Base-by-base conservation (phyloP, 2,888 invertebrate genomes). In the Agrypnus murinus region DNA sequence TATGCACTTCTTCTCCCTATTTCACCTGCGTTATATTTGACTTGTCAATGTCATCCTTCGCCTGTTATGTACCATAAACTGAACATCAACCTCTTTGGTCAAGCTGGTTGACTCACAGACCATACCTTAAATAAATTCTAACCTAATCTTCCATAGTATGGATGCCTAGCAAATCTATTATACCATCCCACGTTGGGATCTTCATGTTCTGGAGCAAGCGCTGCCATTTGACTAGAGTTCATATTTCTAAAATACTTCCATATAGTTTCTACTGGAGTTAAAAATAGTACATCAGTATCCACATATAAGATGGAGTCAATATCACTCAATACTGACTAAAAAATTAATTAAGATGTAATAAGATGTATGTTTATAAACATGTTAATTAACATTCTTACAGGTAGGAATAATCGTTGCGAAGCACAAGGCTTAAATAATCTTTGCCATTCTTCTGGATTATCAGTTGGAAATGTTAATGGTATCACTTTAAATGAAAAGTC, bases 131-230 rank as follows among this genome's bases (percentile, higher is more conserved):
- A 25, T 25, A 25, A 25, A 25, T n/a, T 3, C 25, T 73, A 86
- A 93, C 94, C 94, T 83, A 93, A 87, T 84, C 92, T 90, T 69
- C 95, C 95, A 89, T 95, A 97, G 84, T 92, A 98, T 0, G 98
- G 98, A 88, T 98, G 98, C 75, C 94, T 92, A 0, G 97, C 97
- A 87, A 98, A 98, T 76, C 97, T 88, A 80, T 96, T 96, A 84
- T 98, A 98, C 98, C 98, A 98, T 9, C 96, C 97, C 50, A 94
- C 92, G 82, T 93, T 94, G n/a, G 92, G 92, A 83, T 96, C 95
- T 83, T 98, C 97, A 84, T 95, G 94, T 85, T 98, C 98, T 0
- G 95, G 91, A 12, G 95, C 90, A 79, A 98, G 86, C 0, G 94
- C 97, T 17, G 96, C 95, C 82, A 97, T 90, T 82, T 98, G 98